Percentiles rank a stretch among this genome's conserved stretches.
Evolutionary conservation across 2,113 vertebrate species (phyloP).

Genomic region (Gallinago paraguaiae): DNA sequence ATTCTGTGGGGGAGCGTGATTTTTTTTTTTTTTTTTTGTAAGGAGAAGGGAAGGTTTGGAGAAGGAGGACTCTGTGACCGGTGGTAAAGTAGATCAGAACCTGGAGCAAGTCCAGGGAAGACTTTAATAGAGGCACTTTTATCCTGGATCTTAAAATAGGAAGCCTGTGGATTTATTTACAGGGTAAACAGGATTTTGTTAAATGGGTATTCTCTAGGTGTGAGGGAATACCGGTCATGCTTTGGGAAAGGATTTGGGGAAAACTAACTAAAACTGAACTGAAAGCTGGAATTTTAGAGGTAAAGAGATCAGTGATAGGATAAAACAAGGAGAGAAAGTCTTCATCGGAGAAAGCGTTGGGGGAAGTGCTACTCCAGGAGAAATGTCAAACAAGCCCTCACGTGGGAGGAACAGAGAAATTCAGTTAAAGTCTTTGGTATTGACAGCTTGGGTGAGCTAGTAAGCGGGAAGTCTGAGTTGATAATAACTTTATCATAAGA

Average conservation of each 20-base stretch:
- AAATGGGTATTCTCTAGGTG: neutral
- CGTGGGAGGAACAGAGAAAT: neutral
- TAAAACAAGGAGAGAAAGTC: neutral
- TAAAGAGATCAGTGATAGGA: neutral
- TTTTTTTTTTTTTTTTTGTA: neutral
- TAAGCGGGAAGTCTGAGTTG: neutral
- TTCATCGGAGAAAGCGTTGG: neutral
- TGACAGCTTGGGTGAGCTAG: neutral
- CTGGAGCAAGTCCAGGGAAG: slow-evolving; percentile 22
- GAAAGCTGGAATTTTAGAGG: neutral
- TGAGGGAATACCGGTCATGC: neutral
- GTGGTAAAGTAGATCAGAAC: slow-evolving; percentile 10
- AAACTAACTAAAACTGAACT: neutral
- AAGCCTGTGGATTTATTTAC: slow-evolving; percentile 29
- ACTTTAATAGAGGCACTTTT: slow-evolving; percentile 34
- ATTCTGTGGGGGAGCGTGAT: neutral
- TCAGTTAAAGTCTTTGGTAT: neutral
- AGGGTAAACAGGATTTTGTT: slow-evolving; percentile 25
- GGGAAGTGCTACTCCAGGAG: neutral
- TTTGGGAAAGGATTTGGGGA: neutral
- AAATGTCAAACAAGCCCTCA: neutral
- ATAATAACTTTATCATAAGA: neutral
- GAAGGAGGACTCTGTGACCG: neutral
- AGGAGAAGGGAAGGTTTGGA: neutral
- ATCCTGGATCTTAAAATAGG: slow-evolving; percentile 19